A percentile compares a stretch with the other conserved stretches of the same genome.
phyloP scores from a whole-genome alignment of 2,888 invertebrate species.

The Geophilus truncorum region DNA sequence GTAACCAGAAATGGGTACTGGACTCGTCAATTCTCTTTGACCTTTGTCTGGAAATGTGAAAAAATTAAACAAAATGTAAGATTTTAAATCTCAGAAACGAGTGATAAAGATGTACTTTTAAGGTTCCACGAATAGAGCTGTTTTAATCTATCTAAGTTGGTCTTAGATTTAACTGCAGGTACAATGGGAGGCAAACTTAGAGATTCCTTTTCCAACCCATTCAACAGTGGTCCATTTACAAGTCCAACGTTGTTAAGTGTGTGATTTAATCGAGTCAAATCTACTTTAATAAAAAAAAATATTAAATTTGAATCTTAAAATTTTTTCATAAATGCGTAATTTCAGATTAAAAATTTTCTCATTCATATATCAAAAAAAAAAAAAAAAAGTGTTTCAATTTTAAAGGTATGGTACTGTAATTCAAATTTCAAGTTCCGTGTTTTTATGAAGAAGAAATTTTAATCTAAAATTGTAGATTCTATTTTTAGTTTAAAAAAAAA shows the following conservation, averaged over 20 bases:
- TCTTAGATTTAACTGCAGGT: not conserved
- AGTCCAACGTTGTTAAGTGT: not conserved
- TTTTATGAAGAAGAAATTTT: no score
- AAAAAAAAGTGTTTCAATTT: not conserved
- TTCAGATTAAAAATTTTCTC: not conserved
- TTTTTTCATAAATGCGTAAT: no score
- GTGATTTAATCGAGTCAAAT: not conserved
- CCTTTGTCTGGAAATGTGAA: not conserved
- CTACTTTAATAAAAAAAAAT: not conserved
- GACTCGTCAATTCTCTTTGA: not conserved
- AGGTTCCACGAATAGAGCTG: not conserved
- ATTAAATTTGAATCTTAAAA: no score
- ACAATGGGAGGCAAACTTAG: not conserved
- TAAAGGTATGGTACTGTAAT: no score
- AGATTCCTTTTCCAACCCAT: not conserved
- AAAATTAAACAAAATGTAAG: not conserved
- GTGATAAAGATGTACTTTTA: not conserved
- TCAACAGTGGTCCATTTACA: not conserved
- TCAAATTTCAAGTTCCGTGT: no score
- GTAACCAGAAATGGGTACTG: conserved; percentile 15
- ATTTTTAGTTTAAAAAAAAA: not conserved
- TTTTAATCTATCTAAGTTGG: not conserved
- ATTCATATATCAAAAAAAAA: no score
- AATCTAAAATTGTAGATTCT: not conserved
- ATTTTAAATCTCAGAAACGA: not conserved